A percentile compares a stretch with the other conserved stretches of the same genome.
Evolutionary conservation across 2,797 vertebrate species (phyloP).

Genomic region (Ceryle rudis): DNA sequence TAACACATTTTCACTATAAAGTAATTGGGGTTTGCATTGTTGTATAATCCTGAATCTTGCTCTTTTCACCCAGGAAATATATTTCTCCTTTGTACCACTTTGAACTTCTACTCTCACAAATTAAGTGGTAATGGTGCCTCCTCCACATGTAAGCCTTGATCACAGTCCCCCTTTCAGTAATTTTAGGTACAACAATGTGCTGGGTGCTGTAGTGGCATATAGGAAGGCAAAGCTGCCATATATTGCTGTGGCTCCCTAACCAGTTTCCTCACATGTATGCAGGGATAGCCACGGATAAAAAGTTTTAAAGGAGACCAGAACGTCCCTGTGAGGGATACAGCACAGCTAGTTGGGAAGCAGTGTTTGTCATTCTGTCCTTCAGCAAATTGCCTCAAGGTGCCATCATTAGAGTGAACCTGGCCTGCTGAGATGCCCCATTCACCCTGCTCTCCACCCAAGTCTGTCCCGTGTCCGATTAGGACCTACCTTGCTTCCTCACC

Average conservation of each 20-base stretch:
- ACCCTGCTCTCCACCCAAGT: background rate
- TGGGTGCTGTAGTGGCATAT: background rate
- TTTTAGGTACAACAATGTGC: background rate
- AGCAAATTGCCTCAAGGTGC: background rate
- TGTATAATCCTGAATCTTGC: background rate
- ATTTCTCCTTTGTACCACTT: background rate
- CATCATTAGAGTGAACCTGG: background rate
- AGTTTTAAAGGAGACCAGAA: background rate
- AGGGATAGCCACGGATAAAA: background rate
- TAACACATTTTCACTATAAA: background rate
- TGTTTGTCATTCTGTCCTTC: background rate
- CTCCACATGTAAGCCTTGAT: background rate
- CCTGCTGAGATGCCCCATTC: background rate
- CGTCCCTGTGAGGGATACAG: background rate
- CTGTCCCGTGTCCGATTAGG: background rate
- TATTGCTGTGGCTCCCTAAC: background rate
- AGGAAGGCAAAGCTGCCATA: fast-evolving
- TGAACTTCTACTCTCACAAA: background rate
- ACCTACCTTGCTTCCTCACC: background rate
- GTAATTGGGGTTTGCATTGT: background rate
- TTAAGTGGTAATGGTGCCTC: background rate
- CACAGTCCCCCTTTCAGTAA: background rate
- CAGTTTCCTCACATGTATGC: background rate
- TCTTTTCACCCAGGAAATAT: background rate
- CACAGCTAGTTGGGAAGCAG: background rate